Evolutionary conservation across 2,797 vertebrate species (phyloP).

Genomic region (Poeciliopsis presidionis): DNA sequence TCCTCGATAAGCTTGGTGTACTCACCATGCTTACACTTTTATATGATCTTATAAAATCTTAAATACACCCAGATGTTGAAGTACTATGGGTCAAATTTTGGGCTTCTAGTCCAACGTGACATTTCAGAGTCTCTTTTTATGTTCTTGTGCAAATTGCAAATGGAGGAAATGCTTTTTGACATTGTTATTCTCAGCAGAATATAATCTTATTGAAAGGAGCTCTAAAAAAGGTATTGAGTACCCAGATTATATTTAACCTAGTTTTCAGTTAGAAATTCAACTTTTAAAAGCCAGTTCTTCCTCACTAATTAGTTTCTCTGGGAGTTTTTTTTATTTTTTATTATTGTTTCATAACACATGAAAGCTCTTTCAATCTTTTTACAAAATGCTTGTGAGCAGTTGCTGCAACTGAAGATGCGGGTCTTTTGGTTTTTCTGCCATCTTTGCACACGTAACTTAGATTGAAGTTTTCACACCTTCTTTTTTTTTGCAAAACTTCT

Average conservation of each 20-base stretch:
- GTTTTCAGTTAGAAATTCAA: background rate
- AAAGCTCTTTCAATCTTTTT: background rate
- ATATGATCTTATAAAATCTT: background rate
- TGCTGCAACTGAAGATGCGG: background rate
- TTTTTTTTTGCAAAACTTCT: background rate
- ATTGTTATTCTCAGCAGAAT: background rate
- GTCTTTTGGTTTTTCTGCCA: background rate
- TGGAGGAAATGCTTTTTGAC: background rate
- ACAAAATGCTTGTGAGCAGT: too few species aligned
- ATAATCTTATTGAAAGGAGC: background rate
- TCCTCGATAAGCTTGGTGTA: background rate
- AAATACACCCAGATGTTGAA: background rate
- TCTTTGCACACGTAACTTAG: background rate
- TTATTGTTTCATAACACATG: background rate
- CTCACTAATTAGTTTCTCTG: conserved; percentile 1
- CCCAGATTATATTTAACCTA: background rate
- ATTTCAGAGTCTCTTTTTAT: background rate
- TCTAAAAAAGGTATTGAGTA: background rate
- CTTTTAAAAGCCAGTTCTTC: background rate
- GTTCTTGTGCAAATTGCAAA: background rate
- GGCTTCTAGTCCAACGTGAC: background rate
- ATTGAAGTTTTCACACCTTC: background rate
- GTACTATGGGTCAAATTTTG: background rate
- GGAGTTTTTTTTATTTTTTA: background rate
- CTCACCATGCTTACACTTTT: background rate